These are phyloP conservation scores for Anthonomus grandis DNA, from an alignment of 1,140 invertebrate genomes.

Conservation along the genomic window DNA sequence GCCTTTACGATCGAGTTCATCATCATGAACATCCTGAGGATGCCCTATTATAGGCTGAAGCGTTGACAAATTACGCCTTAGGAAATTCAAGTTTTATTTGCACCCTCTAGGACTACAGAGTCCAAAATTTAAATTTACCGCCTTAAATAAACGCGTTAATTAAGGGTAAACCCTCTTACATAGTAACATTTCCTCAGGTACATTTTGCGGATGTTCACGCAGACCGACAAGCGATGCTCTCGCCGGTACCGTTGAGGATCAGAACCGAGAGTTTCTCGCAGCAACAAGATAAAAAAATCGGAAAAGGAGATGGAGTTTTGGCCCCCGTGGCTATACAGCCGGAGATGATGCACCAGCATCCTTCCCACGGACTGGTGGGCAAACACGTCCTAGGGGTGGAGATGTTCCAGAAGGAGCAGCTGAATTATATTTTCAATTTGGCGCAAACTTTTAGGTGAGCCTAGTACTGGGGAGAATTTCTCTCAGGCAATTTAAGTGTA, in stretches of 20 bases:
- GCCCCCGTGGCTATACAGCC: constrained; percentile 26
- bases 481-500: too few species aligned
- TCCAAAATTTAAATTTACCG: too few species aligned
- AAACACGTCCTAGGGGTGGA: constrained; percentile 83
- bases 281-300: constrained; percentile 16
- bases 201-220: constrained; percentile 54
- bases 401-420: constrained; percentile 83
- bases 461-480: too few species aligned
- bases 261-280: constrained; percentile 52
- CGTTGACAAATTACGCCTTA: too few species aligned
- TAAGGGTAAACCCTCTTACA: too few species aligned
- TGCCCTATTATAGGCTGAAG: too few species aligned
- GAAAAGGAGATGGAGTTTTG: constrained; percentile 15
- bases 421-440: constrained; percentile 92
- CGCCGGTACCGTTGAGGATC: constrained; percentile 51
- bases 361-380: constrained; percentile 60
- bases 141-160: too few species aligned
- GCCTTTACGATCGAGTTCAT: too few species aligned
- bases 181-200: constrained; percentile 49
- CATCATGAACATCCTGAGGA: too few species aligned
- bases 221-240: constrained; percentile 42
- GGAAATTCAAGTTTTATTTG: too few species aligned
- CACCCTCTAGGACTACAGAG: too few species aligned
- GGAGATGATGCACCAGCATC: constrained; percentile 26
- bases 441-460: constrained; percentile 76